Evolutionary conservation across 2,113 vertebrate genomes (phyloP).

Genomic region (Propithecus coquereli): DNA sequence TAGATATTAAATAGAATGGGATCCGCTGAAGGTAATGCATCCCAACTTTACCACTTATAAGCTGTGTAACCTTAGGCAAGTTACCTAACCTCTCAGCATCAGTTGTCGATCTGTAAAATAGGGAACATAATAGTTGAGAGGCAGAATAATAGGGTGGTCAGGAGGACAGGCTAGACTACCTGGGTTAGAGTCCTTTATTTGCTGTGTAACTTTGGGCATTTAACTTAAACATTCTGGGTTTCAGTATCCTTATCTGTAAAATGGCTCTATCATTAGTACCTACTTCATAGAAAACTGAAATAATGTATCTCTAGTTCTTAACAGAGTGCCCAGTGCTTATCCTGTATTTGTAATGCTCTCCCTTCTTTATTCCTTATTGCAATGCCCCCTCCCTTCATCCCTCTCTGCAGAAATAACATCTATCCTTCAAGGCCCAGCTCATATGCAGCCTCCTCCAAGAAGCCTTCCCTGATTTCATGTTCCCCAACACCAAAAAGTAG

Average conservation of each 20-base stretch:
- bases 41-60: background rate
- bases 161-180: background rate
- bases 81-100: background rate
- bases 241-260: background rate
- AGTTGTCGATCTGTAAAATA: slow-evolving; percentile 12
- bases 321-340: background rate
- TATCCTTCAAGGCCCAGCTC: background rate
- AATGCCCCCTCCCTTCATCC: background rate
- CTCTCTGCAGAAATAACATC: background rate
- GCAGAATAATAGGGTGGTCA: background rate
- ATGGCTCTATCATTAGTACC: background rate
- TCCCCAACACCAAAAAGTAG: background rate
- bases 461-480: background rate
- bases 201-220: background rate
- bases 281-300: background rate
- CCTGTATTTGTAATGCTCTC: background rate
- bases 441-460: background rate
- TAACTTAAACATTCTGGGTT: background rate
- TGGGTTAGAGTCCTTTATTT: slow-evolving; percentile 13
- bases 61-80: background rate
- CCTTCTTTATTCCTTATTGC: background rate
- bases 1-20: slow-evolving; percentile 19
- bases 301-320: background rate
- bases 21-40: background rate
- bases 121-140: background rate